Conservation (phyloP, 2,797 vertebrate genomes). For the Halcyon chelicuti region DNA sequence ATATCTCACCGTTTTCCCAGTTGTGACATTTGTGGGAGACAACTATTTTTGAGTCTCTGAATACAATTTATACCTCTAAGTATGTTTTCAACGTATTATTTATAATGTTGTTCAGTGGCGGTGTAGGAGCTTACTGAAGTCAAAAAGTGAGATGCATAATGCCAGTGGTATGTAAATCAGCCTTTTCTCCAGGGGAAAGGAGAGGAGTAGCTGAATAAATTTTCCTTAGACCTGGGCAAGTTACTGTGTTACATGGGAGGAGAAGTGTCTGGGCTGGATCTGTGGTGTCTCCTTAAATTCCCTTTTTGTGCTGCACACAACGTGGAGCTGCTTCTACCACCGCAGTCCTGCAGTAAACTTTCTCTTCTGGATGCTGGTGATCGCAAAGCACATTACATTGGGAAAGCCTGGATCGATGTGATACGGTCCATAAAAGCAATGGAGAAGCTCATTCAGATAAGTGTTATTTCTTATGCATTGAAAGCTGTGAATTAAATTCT, state of each 20-base stretch:
- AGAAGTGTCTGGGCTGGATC: neutral
- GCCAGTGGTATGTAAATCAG: neutral
- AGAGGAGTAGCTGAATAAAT: neutral
- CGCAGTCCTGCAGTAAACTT: neutral
- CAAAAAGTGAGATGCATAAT: neutral
- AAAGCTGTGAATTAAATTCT: conserved; percentile 24
- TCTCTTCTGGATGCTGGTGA: neutral
- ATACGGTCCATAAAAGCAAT: neutral
- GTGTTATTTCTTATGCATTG: neutral
- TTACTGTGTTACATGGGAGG: neutral
- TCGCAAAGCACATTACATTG: neutral
- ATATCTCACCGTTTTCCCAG: neutral
- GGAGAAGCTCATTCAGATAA: neutral
- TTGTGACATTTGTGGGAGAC: neutral
- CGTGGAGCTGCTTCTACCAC: neutral
- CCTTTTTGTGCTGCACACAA: neutral
- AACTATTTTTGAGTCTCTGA: too few relatives aligned
- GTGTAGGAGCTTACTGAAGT: neutral
- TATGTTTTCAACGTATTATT: neutral
- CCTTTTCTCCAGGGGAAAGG: neutral
- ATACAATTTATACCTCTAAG: neutral
- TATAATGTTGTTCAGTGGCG: neutral
- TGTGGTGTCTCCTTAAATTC: neutral
- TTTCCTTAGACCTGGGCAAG: neutral
- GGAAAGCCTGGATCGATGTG: neutral